A percentile compares a stretch with the other conserved stretches of the same genome.
Evolutionary conservation across 2,113 vertebrate species (phyloP).

Genomic region (Dendropsophus ebraccatus): DNA sequence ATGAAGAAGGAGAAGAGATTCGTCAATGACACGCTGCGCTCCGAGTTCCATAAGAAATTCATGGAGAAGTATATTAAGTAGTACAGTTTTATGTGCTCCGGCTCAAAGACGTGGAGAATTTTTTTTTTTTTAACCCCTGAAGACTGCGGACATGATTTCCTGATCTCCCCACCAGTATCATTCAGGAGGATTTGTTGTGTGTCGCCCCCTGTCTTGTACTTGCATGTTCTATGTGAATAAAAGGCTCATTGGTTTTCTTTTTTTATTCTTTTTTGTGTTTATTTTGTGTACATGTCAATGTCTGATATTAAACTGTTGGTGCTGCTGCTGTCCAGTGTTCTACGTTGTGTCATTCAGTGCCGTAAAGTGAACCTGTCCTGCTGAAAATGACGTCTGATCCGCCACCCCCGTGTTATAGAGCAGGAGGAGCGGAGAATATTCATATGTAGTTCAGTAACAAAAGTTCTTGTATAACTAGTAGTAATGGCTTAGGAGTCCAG

Average conservation of each 20-base stretch:
- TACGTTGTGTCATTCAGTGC: neutral
- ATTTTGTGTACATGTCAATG: neutral
- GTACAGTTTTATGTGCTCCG: slow-evolving; percentile 69
- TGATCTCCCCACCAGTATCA: neutral
- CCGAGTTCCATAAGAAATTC: slow-evolving; percentile 89
- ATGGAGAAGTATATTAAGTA: slow-evolving; percentile 99
- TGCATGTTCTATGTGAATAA: slow-evolving; percentile 50
- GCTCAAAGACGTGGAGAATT: slow-evolving; percentile 52
- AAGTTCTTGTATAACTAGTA: too few species aligned
- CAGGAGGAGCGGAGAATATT: too few species aligned
- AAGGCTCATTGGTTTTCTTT: slow-evolving; percentile 9
- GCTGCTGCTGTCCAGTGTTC: neutral
- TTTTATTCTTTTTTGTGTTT: neutral
- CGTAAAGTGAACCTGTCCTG: too few species aligned
- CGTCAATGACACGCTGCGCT: slow-evolving; percentile 93
- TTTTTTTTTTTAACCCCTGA: neutral
- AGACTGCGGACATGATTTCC: neutral
- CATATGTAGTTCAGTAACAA: too few species aligned
- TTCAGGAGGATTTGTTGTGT: neutral
- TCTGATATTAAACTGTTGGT: neutral
- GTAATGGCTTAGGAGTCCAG: too few species aligned
- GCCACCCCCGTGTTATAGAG: too few species aligned
- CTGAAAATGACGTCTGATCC: too few species aligned
- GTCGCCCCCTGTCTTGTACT: slow-evolving; percentile 4
- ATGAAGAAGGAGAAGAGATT: slow-evolving; percentile 95